phyloP scores from a whole-genome alignment of 1,140 invertebrate genomes.

The Diorhabda carinulata region DNA sequence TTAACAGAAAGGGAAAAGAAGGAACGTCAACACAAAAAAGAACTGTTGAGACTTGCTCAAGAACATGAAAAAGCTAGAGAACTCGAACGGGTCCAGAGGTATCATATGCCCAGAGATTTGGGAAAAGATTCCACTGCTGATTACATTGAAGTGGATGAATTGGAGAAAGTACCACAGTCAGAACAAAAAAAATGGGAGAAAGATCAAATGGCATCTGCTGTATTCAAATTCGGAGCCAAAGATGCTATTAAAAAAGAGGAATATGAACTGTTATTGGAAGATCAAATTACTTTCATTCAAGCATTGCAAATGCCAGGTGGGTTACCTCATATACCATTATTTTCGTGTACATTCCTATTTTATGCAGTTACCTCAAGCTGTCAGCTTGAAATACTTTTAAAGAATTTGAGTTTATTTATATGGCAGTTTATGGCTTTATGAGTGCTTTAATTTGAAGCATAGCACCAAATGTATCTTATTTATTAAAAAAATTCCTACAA shows the following conservation, averaged over 20 bases:
- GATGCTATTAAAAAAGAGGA: constrained; percentile 73
- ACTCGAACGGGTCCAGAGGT: constrained; percentile 86
- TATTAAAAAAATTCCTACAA: too few species aligned
- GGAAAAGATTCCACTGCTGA: constrained; percentile 64
- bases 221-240: constrained; percentile 89
- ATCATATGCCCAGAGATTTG: constrained; percentile 86
- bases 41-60: constrained; percentile 83
- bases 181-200: constrained; percentile 99
- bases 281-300: constrained; percentile 97
- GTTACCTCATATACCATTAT: not conserved
- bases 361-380: too few species aligned
- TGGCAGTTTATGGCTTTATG: too few species aligned
- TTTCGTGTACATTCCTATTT: too few species aligned
- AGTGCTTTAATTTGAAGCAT: too few species aligned
- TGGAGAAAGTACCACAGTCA: constrained; percentile 80
- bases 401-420: too few species aligned
- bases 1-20: constrained; percentile 81
- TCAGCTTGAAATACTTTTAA: too few species aligned
- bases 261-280: constrained; percentile 91
- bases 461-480: too few species aligned
- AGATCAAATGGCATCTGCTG: constrained; percentile 91
- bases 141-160: constrained; percentile 85
- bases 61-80: constrained; percentile 93
- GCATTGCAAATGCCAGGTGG: constrained; percentile 84
- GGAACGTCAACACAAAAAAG: constrained; percentile 88